Conservation (phyloP, 2,797 vertebrate genomes). For the Danio albolineatus region DNA sequence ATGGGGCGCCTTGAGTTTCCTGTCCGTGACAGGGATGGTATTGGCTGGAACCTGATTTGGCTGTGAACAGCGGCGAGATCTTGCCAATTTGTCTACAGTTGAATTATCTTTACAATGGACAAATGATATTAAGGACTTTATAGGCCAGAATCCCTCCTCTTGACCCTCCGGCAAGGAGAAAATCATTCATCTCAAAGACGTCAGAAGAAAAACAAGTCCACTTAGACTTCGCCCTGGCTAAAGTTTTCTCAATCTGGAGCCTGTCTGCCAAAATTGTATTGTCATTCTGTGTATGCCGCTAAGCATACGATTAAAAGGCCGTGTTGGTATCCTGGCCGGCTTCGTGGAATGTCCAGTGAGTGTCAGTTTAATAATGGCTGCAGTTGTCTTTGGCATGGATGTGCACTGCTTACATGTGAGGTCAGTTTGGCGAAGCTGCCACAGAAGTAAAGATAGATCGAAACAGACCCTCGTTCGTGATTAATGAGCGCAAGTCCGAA, state of each 20-base stretch:
- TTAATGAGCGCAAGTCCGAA: slow-evolving; percentile 39
- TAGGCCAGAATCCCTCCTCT: slow-evolving; percentile 45
- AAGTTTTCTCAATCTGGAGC: slow-evolving; percentile 7
- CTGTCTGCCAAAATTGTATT: slow-evolving; percentile 18
- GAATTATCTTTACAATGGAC: slow-evolving; percentile 62
- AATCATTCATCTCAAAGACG: slow-evolving; percentile 51
- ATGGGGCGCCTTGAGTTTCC: slow-evolving; percentile 62
- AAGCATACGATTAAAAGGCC: slow-evolving; percentile 15
- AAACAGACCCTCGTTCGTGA: slow-evolving; percentile 42
- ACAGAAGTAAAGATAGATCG: slow-evolving; percentile 50
- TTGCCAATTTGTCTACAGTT: slow-evolving; percentile 62
- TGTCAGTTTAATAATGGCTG: slow-evolving; percentile 42
- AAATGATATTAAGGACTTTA: slow-evolving; percentile 57
- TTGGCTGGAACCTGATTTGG: slow-evolving; percentile 57
- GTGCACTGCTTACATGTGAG: slow-evolving; percentile 30
- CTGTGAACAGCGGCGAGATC: slow-evolving; percentile 55
- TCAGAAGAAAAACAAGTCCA: slow-evolving; percentile 40
- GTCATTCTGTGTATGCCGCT: not conserved
- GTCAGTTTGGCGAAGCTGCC: slow-evolving; percentile 44
- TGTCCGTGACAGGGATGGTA: slow-evolving; percentile 65
- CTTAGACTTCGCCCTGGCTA: not conserved
- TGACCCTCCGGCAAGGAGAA: slow-evolving; percentile 44
- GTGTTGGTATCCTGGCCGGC: slow-evolving; percentile 26
- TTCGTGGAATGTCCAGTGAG: slow-evolving; percentile 22
- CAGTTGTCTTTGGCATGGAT: slow-evolving; percentile 42